Conservation (phyloP, 2,797 vertebrate species). For the Acanthurus tractus region DNA sequence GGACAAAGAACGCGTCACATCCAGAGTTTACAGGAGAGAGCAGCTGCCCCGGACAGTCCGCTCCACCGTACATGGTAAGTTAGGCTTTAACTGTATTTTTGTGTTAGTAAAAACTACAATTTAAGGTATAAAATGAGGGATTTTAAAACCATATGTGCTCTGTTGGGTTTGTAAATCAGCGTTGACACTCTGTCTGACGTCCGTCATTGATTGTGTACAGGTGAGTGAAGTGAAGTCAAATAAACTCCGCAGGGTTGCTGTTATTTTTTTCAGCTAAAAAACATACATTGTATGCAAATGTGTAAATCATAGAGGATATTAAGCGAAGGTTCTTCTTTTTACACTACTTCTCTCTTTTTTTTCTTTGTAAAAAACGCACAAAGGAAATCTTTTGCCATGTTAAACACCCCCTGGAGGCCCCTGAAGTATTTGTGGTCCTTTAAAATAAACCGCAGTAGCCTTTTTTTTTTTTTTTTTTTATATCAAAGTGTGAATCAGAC, state of each 20-base stretch:
- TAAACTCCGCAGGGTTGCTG: too few species aligned
- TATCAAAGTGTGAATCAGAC: conserved; percentile 41
- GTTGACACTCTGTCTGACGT: not conserved
- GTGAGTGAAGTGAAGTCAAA: conserved; percentile 42
- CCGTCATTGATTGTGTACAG: conserved; percentile 28
- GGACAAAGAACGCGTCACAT: not conserved
- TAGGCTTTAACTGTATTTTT: not conserved
- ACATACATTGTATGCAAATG: not conserved
- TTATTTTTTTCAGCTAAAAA: not conserved
- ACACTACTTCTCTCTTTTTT: not conserved
- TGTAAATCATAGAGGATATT: not conserved
- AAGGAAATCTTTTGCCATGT: not conserved
- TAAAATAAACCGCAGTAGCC: too few species aligned
- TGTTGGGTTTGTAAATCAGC: not conserved
- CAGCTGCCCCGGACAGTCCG: conserved; percentile 29
- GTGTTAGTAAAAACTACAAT: not conserved
- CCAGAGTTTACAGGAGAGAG: conserved; percentile 16
- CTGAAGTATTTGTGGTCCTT: not conserved
- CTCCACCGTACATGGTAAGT: conserved; percentile 40
- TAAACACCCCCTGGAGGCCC: not conserved
- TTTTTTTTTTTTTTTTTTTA: not conserved
- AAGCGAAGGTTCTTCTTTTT: too few species aligned
- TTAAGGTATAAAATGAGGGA: rapidly evolving
- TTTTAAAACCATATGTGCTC: not conserved
- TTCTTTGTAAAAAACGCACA: rapidly evolving